Conservation (phyloP, 92 coral and sea anemone species). For the Paramuricea clavata region DNA sequence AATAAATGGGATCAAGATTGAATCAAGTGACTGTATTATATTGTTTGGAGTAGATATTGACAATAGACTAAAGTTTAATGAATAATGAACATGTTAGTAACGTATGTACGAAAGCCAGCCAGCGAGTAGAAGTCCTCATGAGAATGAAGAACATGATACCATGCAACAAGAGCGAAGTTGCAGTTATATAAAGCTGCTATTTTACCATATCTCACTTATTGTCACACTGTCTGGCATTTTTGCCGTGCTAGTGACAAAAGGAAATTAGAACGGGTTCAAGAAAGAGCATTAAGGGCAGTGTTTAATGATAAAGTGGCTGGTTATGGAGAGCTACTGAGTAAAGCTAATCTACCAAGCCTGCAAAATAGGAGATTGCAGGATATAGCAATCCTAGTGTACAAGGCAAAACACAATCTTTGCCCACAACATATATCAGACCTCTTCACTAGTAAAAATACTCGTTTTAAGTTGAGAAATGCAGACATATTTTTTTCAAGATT, state of each 20-base stretch:
- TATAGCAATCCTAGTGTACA: constrained; percentile 38
- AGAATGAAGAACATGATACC: constrained; percentile 57
- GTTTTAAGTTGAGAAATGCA: constrained; percentile 12
- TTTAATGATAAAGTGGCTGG: constrained; percentile 29
- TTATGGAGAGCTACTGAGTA: not conserved
- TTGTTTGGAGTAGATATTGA: constrained; percentile 58
- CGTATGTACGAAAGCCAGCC: constrained; percentile 58
- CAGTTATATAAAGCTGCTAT: constrained; percentile 51
- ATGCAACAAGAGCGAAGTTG: constrained; percentile 39
- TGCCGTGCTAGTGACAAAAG: constrained; percentile 48
- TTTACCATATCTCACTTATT: constrained; percentile 36
- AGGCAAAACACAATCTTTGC: constrained; percentile 46
- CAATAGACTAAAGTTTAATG: constrained; percentile 32
- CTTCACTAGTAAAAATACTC: not conserved
- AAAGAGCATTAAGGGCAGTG: constrained; percentile 43
- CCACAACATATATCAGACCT: constrained; percentile 19
- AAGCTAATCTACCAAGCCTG: constrained; percentile 41
- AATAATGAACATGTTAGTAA: constrained; percentile 41
- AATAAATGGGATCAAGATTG: constrained; percentile 32
- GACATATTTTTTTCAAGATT: constrained; percentile 11
- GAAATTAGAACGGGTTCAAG: constrained; percentile 50
- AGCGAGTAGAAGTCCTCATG: constrained; percentile 60
- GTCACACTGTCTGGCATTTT: constrained; percentile 51
- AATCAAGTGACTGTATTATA: constrained; percentile 41
- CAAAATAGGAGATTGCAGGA: constrained; percentile 39